Percentiles rank a stretch among this genome's conserved stretches.
Conservation (phyloP, 2,888 invertebrate species). For the Caenorhabditis auriculariae region DNA sequence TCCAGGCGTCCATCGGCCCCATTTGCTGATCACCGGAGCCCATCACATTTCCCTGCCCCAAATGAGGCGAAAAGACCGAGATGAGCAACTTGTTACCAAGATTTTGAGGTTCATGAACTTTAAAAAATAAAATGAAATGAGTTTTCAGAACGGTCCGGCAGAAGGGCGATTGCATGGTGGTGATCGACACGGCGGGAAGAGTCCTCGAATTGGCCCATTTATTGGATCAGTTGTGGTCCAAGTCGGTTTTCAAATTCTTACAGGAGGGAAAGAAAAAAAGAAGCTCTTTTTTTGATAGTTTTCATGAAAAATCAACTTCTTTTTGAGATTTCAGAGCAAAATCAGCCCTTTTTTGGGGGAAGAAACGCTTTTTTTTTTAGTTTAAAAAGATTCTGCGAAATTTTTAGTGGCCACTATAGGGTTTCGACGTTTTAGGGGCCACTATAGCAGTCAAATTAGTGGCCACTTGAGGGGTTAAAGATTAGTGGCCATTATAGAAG, state of each 20-base stretch:
- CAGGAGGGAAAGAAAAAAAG: too few species aligned
- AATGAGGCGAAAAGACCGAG: constrained; percentile 78
- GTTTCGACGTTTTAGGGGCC: too few species aligned
- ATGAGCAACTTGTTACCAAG: constrained; percentile 92
- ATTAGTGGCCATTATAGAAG: too few species aligned
- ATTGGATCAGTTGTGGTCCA: constrained; percentile 69
- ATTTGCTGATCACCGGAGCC: constrained; percentile 89
- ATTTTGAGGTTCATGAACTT: constrained; percentile 19
- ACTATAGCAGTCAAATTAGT: too few species aligned
- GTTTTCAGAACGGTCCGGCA: constrained; percentile 76
- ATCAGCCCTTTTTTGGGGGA: background rate
- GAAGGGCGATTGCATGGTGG: constrained; percentile 91
- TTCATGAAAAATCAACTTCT: too few species aligned
- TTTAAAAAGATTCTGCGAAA: too few species aligned
- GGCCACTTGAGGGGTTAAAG: too few species aligned
- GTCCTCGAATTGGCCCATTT: constrained; percentile 94
- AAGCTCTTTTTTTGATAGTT: too few species aligned
- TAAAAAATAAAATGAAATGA: background rate
- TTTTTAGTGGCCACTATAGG: too few species aligned
- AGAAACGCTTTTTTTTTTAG: background rate
- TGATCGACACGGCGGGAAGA: constrained; percentile 90
- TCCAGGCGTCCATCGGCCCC: constrained; percentile 80
- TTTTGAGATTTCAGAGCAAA: background rate
- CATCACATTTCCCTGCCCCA: constrained; percentile 90
- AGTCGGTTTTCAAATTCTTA: too few species aligned